Evolutionary conservation across 2,888 invertebrate species (phyloP), one percentile per base, ranked within the genome.

Genomic region (Scaptomyza reducta): DNA sequence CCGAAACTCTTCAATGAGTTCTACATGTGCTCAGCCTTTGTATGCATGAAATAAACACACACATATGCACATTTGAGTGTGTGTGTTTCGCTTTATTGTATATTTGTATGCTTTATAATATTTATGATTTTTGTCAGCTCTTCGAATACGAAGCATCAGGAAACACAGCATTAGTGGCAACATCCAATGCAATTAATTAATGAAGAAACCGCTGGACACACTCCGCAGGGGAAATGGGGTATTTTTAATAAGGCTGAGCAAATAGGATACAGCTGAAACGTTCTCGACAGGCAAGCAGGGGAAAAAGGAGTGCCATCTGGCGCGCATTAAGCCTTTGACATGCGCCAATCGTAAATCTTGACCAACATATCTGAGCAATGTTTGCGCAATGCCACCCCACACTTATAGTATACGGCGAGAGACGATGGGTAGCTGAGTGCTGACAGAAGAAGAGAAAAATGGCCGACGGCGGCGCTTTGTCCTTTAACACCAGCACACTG

Each of bases 341-440:
- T 88, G 88, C 85, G 87, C 87, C 88, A 89, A 85, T 87, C 89
- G 88, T 88, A 88, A 88, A 88, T 88, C 89, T 89, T 88, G 80
- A 80, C 84, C 88, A 84, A 87, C 84, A 85, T 87, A 87, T 88
- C 88, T 83, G 84, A 86, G 79, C 80, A 69, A 72, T 87, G 87
- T 87, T 87, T 84, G 75, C 75, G 70, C 79, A 74, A 77, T 70
- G 64, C 56, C 55, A 38, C 51, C 47, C 35, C 42, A 25, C 29
- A n/a, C 64, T 18, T 33, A 27, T 61, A 22, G 27, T 29, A 4
- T 4, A 14, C 33, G 38, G 62, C 27, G 40, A 38, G 40, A 6
- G 13, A 59, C 3, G 6, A 35, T 22, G 40, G 35, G 35, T 10
- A 9, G 51, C 38, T 25, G 27, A 61, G 44, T 14, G 14, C 22